These are phyloP conservation scores for Caenorhabditis sinica DNA, from an alignment of 2,888 invertebrate genomes.

Conservation along the genomic window DNA sequence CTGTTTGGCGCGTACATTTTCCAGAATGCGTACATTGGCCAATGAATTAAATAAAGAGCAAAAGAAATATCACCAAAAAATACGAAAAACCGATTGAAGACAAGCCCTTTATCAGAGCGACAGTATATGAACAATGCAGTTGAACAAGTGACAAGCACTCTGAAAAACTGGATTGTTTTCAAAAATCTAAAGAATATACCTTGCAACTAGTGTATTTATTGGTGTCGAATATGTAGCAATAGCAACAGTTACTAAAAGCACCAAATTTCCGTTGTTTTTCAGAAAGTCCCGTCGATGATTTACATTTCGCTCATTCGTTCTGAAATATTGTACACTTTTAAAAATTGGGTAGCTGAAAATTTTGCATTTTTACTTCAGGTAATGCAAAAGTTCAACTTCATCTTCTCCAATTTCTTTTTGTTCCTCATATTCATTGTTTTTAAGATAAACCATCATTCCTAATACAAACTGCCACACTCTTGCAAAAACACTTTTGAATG, in stretches of 20 bases:
- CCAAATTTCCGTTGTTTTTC: not conserved
- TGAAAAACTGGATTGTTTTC: not conserved
- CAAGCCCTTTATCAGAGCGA: not conserved
- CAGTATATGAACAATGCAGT: not conserved
- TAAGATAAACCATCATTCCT: conserved; percentile 19
- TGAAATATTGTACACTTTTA: not conserved
- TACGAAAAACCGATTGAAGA: not conserved
- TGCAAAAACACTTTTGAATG: conserved; percentile 22
- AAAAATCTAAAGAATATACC: no score
- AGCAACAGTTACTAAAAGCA: not conserved
- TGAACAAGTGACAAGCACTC: not conserved
- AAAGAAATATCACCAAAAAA: conserved; percentile 45
- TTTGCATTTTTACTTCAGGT: no score
- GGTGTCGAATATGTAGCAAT: not conserved
- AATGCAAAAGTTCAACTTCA: not conserved
- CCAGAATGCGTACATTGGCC: conserved; percentile 24
- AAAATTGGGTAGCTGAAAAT: no score
- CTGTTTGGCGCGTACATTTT: not conserved
- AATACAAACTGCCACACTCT: conserved; percentile 38
- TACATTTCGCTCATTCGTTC: not conserved
- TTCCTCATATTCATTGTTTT: not conserved
- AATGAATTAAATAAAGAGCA: conserved; percentile 33
- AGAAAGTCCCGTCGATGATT: not conserved
- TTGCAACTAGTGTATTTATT: not conserved
- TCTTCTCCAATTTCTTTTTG: not conserved